Base-by-base conservation (phyloP, 2,113 vertebrate species). In the Phodopus roborovskii region DNA sequence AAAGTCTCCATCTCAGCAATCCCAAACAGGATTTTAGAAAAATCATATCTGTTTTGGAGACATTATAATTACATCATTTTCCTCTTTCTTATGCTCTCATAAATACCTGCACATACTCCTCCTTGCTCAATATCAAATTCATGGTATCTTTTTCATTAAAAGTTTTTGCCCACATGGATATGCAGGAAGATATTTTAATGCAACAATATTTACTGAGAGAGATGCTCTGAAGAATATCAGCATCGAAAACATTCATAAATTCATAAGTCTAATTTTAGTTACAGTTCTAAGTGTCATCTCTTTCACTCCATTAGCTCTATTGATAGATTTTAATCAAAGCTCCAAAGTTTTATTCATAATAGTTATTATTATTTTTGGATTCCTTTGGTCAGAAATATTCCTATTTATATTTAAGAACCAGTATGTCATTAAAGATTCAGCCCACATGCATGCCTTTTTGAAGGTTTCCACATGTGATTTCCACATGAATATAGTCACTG, bases 1-100 rank as follows among this genome's bases (percentile, higher is more conserved):
- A 39, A 93, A 75, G 42, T 81, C 7, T 71, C 77, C 95, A 88
- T 68, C 42, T 75, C 70, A 45, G 78, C 7, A 89, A 79, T 94
- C 13, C 48, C 66, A 64, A 71, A 15, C 0, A n/a, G 4, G 39
- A 85, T 3, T 48, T 64, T 26, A 30, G 26, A 64, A 84, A 64
- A 64, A 60, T 20, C 5, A 13, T 58, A 81, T n/a, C 50, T n/a
- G 56, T 75, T 81, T 81, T 56, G 36, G 36, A n/a, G 53, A 22
- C n/a, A 48, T 58, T 58, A 81, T n/a, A 83, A 83, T 62, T 42
- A 26, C n/a, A 42, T 30, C 58, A 9, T 30, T 62, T 26, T 83
- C 24, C 24, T 83, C 74, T 30, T 50, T 30, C 45, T 77, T 50
- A 30, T 30, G 45, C 13, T 30, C 3, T 58, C 81, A 7, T 39